Evolutionary conservation across 1,140 invertebrate genomes (phyloP), one percentile per base, ranked within the genome.

Genomic region (Bactericera cockerelli): DNA sequence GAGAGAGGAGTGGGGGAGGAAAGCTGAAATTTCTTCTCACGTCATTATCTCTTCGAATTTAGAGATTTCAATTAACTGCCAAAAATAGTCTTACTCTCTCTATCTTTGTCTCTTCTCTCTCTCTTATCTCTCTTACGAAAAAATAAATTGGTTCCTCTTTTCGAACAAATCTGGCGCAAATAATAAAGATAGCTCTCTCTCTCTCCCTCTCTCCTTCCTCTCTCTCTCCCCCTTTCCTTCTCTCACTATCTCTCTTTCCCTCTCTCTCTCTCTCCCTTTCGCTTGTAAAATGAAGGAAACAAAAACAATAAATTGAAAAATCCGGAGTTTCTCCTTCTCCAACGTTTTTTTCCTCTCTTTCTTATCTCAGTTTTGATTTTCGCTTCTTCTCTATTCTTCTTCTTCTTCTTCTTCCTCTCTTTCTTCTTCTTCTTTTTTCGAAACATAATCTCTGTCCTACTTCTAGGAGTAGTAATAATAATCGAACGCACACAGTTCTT

Each of bases 51-150:
- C 55, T 60, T 26, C 38, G 25, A 56, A 61, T 55, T 63, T 57
- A 60, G 60, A 63, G 57, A 57, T 60, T 60, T 63, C 60, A 42
- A 56, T 39, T 60, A 19, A 49, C 54, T 26, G 21, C 16, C 22
- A 38, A 36, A 49, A 28, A 36, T n/a, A 55, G n/a, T 24, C 53
- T 22, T 19, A 25, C 22, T 60, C 28, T 31, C 28, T 31, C 28
- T 31, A 31, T 31, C 31, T 26, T 24, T 39, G 36, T 62, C 33
- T 62, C n/a, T 39, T 55, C 42, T 53, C 42, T 31, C 31, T 62
- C n/a, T n/a, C 22, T 61, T 4, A 49, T 39, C 19, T 56, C 24
- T 36, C 42, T 24, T 31, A 31, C 4, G 13, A 6, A 31, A 31
- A 4, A 31, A 4, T 31, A 31, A 59, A 56, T 59, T 38, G 1